Percentiles rank a stretch among this genome's conserved stretches.
Evolutionary conservation across 2,888 invertebrate species (phyloP).

Genomic region (Apodemia duryi): DNA sequence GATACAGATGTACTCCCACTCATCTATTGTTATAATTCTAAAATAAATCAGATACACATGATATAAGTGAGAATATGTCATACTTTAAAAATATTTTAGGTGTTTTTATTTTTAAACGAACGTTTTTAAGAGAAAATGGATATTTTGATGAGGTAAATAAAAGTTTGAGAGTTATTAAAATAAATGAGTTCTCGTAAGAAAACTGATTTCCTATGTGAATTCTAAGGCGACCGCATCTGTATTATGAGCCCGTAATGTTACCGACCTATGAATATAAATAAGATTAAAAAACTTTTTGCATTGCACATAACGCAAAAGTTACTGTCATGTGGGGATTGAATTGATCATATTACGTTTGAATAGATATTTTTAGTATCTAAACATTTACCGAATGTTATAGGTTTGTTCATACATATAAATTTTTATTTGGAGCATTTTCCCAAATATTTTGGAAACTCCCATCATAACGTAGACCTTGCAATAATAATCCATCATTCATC

Average conservation of each 20-base stretch:
- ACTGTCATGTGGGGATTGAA: conserved; percentile 11
- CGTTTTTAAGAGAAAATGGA: not conserved
- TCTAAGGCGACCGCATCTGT: conserved; percentile 7
- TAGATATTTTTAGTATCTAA: not conserved
- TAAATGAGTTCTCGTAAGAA: conserved; percentile 6
- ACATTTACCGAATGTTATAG: too few relatives aligned
- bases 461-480: too few relatives aligned
- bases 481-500: too few relatives aligned
- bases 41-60: too few relatives aligned
- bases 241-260: conserved; percentile 8
- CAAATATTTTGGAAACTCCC: too few relatives aligned
- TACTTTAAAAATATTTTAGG: too few relatives aligned
- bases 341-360: not conserved
- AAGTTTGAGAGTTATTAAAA: conserved; percentile 8
- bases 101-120: too few relatives aligned
- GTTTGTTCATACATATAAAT: too few relatives aligned
- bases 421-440: too few relatives aligned
- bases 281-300: conserved; percentile 20
- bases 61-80: too few relatives aligned
- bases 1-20: too few relatives aligned
- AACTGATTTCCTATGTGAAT: conserved; percentile 21
- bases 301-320: conserved; percentile 15
- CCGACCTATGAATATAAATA: conserved; percentile 21
- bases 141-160: not conserved
- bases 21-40: too few relatives aligned